phyloP scores from a whole-genome alignment of 2,888 invertebrate species.

The Lysandra coridon region DNA sequence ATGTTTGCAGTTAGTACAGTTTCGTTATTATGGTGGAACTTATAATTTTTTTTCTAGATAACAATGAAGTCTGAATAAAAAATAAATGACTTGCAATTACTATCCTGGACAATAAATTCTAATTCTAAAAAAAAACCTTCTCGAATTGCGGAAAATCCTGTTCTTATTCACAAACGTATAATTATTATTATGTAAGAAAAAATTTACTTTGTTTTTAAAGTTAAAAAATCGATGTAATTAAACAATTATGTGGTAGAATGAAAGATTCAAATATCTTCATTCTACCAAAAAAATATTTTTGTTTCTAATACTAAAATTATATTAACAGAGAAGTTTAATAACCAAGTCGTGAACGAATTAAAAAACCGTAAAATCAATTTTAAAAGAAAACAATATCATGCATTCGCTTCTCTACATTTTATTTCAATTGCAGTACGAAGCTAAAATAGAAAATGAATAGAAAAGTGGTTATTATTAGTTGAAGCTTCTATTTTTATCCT shows the following conservation, averaged over 20 bases:
- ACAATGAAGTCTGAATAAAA: background rate
- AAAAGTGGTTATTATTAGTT: background rate
- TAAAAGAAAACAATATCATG: background rate
- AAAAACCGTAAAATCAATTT: background rate
- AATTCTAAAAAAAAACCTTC: too few relatives aligned
- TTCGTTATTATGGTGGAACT: too few relatives aligned
- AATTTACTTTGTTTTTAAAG: background rate
- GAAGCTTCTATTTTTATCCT: background rate
- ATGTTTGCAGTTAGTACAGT: too few relatives aligned
- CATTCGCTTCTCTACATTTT: background rate
- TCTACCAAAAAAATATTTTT: too few relatives aligned
- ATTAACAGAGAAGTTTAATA: background rate
- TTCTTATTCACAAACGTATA: background rate
- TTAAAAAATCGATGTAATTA: background rate
- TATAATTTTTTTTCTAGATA: too few relatives aligned
- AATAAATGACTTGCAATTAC: background rate
- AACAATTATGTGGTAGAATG: too few relatives aligned
- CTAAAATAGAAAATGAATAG: background rate
- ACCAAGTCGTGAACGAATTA: background rate
- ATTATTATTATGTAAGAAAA: background rate
- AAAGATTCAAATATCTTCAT: too few relatives aligned
- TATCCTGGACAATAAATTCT: background rate
- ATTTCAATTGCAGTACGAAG: background rate
- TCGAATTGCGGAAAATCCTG: background rate
- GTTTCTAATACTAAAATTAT: too few relatives aligned